These are phyloP conservation scores for Kryptopterus vitreolus DNA, from an alignment of 2,797 vertebrate genomes.

Conservation along the genomic window DNA sequence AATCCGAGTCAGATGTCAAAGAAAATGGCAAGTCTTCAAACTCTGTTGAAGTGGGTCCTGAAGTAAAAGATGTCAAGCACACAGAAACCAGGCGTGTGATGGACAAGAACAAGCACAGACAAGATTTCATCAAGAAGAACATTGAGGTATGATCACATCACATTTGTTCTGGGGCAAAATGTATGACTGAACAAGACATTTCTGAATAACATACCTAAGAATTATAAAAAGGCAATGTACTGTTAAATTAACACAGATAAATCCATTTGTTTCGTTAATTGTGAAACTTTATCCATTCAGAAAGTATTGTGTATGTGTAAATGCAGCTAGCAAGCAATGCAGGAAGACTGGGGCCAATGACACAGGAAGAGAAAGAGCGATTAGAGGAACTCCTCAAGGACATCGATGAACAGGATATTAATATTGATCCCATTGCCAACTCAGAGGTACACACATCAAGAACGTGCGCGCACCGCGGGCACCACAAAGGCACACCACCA, in stretches of 20 bases:
- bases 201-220: background rate
- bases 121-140: conserved; percentile 89
- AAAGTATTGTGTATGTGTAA: background rate
- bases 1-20: conserved; percentile 49
- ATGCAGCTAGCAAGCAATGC: conserved; percentile 78
- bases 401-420: conserved; percentile 67
- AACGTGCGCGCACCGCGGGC: background rate
- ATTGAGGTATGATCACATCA: conserved; percentile 85
- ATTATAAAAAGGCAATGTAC: background rate
- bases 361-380: conserved; percentile 78
- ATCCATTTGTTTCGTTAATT: background rate
- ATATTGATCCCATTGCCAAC: conserved; percentile 57
- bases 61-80: conserved; percentile 53
- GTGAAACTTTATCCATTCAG: background rate
- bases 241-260: background rate
- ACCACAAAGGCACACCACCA: conserved; percentile 44
- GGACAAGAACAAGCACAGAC: conserved; percentile 67
- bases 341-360: conserved; percentile 73
- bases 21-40: conserved; percentile 31
- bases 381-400: conserved; percentile 81
- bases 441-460: conserved; percentile 70
- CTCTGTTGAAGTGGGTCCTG: conserved; percentile 51
- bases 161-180: conserved; percentile 41
- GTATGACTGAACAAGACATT: conserved; percentile 39
- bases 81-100: conserved; percentile 57